Evolutionary conservation across 2,888 invertebrate species (phyloP).

Genomic region (Agrochola circellaris): DNA sequence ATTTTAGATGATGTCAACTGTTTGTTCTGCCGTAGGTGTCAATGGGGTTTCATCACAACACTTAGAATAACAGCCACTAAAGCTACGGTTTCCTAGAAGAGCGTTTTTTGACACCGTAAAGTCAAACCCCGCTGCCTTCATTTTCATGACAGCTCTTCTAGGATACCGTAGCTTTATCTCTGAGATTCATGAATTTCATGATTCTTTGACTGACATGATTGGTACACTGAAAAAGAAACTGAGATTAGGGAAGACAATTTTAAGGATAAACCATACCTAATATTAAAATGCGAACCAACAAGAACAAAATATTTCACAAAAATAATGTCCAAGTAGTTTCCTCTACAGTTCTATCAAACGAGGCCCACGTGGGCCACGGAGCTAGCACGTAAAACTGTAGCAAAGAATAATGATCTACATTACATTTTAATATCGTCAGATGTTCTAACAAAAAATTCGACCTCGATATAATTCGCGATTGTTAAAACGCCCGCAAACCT

Average conservation of each 20-base stretch:
- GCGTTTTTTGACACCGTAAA: background rate
- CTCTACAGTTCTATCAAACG: background rate
- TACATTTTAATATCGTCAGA: conserved; percentile 42
- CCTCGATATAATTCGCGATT: conserved; percentile 66
- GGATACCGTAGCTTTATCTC: too few relatives aligned
- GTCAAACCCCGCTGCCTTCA: background rate
- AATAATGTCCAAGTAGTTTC: background rate
- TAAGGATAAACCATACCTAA: background rate
- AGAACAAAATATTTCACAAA: background rate
- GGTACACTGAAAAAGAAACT: background rate
- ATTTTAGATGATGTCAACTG: conserved; percentile 22
- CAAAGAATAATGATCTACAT: conserved; percentile 26
- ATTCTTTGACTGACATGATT: background rate
- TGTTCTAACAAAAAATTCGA: conserved; percentile 62
- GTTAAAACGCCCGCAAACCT: conserved; percentile 62
- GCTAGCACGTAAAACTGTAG: conserved; percentile 22
- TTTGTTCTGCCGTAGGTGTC: conserved; percentile 1
- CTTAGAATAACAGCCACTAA: background rate
- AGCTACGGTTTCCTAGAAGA: background rate
- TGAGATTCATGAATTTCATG: background rate
- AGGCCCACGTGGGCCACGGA: background rate
- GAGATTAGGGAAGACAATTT: background rate
- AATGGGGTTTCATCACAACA: background rate
- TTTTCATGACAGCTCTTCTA: background rate
- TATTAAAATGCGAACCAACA: background rate